These are phyloP conservation scores for Champsocephalus gunnari DNA, from an alignment of 2,797 vertebrate species.

Conservation along the genomic window DNA sequence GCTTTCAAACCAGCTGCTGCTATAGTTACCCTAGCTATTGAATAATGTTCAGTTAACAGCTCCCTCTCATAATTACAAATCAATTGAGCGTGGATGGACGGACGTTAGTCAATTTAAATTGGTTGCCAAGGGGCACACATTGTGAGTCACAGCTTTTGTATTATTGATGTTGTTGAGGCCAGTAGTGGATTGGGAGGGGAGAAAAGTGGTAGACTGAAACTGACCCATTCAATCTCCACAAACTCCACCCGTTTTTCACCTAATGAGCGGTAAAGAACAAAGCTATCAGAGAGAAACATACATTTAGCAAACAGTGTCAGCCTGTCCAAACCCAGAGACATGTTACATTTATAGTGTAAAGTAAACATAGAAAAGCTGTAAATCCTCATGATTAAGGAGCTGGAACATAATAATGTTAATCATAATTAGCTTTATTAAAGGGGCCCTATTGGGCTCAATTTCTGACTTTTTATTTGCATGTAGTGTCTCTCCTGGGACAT, in stretches of 20 bases:
- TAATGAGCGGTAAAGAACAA: neutral
- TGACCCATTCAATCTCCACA: conserved; percentile 1
- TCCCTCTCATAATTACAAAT: conserved; percentile 53
- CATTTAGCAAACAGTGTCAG: neutral
- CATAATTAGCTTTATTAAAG: neutral
- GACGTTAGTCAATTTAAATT: conserved; percentile 45
- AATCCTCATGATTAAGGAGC: too few relatives aligned
- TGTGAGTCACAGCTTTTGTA: conserved; percentile 43
- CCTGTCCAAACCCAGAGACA: neutral
- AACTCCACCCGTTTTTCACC: conserved; percentile 1
- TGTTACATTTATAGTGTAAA: neutral
- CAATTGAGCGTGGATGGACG: conserved; percentile 36
- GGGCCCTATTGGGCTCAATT: too few relatives aligned
- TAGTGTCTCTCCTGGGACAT: too few relatives aligned
- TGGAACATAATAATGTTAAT: neutral
- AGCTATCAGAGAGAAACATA: neutral
- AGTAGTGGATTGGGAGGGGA: neutral
- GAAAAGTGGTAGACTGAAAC: conserved; percentile 15
- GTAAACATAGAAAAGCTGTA: neutral
- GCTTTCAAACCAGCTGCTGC: conserved; percentile 52
- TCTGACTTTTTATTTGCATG: too few relatives aligned
- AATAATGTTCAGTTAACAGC: conserved; percentile 47
- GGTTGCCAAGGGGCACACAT: conserved; percentile 28
- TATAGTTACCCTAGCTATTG: conserved; percentile 49
- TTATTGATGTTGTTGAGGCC: conserved; percentile 55